A percentile compares a stretch with the other conserved stretches of the same genome.
Evolutionary conservation across 2,797 vertebrate species (phyloP).

Genomic region (Emys orbicularis): DNA sequence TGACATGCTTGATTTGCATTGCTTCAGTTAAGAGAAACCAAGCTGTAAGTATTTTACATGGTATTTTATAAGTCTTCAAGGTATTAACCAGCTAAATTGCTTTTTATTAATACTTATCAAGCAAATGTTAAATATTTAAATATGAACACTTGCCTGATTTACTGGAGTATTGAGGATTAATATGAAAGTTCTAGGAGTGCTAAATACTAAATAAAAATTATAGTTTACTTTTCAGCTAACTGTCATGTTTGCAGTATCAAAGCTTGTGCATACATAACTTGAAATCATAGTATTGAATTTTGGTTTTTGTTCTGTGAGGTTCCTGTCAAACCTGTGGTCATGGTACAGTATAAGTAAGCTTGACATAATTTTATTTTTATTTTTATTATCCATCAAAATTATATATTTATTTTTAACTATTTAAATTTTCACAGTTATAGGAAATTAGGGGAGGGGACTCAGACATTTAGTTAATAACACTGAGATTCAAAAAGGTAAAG

Average conservation of each 20-base stretch:
- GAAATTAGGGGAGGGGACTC: neutral
- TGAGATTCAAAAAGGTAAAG: neutral
- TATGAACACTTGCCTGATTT: neutral
- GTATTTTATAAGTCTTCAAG: neutral
- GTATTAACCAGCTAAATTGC: neutral
- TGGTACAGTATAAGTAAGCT: neutral
- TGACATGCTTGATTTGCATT: constrained; percentile 97
- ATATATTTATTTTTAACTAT: neutral
- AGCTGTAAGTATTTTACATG: constrained; percentile 85
- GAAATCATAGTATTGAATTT: neutral
- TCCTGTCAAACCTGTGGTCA: neutral
- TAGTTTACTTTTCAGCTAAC: neutral
- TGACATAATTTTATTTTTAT: neutral
- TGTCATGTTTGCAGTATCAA: neutral
- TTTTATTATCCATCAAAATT: neutral
- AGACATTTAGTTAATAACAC: neutral
- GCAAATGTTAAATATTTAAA: neutral
- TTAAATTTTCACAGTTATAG: neutral
- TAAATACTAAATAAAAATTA: neutral
- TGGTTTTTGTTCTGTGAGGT: neutral
- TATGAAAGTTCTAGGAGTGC: neutral
- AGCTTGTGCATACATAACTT: neutral
- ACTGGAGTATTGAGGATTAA: neutral
- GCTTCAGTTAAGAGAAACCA: constrained; percentile 95
- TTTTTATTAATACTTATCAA: neutral